Evolutionary conservation across 2,797 vertebrate genomes (phyloP), one percentile per base, ranked within the genome.

Genomic region (Parambassis ranga): DNA sequence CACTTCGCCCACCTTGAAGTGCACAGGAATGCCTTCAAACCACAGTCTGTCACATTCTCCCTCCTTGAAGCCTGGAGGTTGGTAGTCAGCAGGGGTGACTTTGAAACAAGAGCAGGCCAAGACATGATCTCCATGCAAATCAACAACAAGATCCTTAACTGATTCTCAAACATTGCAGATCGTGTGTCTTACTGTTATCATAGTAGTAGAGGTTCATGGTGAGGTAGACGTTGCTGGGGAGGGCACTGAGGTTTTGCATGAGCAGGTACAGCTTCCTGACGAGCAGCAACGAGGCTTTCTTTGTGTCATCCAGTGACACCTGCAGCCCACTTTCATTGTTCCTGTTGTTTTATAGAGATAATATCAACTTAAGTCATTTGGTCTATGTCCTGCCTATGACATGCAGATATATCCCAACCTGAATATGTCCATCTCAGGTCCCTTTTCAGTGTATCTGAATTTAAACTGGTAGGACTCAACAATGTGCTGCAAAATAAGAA

Each of bases 401-500:
- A 27, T 15, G 6, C 2, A 55, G 43, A 50, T 3, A 5, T 0
- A 38, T 76, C 30, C 77, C 39, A 56, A 92, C 93, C 88, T 92
- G 71, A 90, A 11, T 26, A 93, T 79, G 63, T 91, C 86, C 87
- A 93, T 90, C 66, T 90, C 68, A 39, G 96, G 95, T 66, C 96
- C 95, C 3, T 75, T 78, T 30, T 86, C 73, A 4, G 93, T 94
- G 57, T 99, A 98, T 85, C 90, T 98, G 92, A 98, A 95, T 83
- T 95, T 98, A 89, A 99, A 98, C 76, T 97, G 95, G 82, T 99
- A 99, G 50, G 94, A 96, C 80, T 98, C 97, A 56, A 95, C 93
- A 63, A 98, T 89, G 44, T 92, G 92, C 97, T 99, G 86, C 32
- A 57, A 81, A 56, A 48, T 48, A 0, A 75, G 7, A 58, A 22